phyloP scores from a whole-genome alignment of 2,888 invertebrate genomes.

The Steinernema scapterisci region DNA sequence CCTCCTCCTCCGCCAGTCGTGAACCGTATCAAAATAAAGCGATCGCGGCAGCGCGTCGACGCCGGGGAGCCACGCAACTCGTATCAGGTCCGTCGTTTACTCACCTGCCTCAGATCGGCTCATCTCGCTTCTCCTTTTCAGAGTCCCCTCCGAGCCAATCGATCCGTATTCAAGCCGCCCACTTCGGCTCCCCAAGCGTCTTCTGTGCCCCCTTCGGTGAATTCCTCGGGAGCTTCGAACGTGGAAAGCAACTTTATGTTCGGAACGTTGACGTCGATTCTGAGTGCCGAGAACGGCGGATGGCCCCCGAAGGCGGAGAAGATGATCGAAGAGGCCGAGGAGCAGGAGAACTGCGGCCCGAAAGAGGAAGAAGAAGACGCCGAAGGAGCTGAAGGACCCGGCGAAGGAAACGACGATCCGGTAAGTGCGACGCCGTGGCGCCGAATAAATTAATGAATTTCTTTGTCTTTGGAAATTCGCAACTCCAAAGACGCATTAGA shows the following conservation, averaged over 20 bases:
- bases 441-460: neutral
- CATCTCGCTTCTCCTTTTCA: neutral
- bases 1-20: neutral
- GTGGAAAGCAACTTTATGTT: slow-evolving; percentile 25
- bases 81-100: slow-evolving; percentile 72
- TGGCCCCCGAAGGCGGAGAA: neutral
- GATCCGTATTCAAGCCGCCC: neutral
- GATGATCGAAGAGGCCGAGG: neutral
- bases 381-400: too few relatives aligned
- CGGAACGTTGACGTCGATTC: slow-evolving; percentile 10
- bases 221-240: neutral
- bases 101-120: neutral
- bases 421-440: neutral
- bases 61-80: slow-evolving; percentile 88
- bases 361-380: neutral
- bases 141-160: slow-evolving; percentile 18
- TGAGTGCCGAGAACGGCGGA: slow-evolving; percentile 12
- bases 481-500: neutral
- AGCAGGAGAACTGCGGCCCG: slow-evolving; percentile 20
- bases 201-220: slow-evolving; percentile 3
- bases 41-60: slow-evolving; percentile 93
- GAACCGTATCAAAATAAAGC: slow-evolving; percentile 74
- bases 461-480: neutral
- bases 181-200: neutral
- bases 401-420: neutral